Evolutionary conservation across 2,797 vertebrate species (phyloP).

Genomic region (Chanos chanos): DNA sequence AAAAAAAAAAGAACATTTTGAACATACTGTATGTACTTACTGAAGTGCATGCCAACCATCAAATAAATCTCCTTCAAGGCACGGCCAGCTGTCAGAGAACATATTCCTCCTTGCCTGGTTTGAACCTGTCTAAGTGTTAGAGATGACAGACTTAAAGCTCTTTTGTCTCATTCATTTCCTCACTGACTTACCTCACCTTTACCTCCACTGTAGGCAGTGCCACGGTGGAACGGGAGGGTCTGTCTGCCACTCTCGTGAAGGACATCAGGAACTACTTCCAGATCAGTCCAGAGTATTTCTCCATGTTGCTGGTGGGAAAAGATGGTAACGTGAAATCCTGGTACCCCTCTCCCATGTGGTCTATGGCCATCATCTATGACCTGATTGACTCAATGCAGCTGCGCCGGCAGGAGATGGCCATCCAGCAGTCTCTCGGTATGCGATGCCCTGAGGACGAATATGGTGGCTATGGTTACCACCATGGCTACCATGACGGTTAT

Average conservation of each 20-base stretch:
- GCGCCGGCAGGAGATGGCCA: constrained; percentile 97
- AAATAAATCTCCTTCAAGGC: too few relatives aligned
- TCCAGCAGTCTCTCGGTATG: constrained; percentile 96
- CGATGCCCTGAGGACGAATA: constrained; percentile 97
- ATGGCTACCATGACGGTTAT: constrained; percentile 93
- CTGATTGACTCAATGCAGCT: constrained; percentile 99
- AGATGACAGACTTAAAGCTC: too few relatives aligned
- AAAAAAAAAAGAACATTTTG: too few relatives aligned
- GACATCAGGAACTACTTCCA: constrained; percentile 98
- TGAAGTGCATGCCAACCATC: too few relatives aligned
- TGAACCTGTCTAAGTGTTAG: too few relatives aligned
- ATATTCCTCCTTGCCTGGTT: too few relatives aligned
- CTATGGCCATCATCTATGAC: constrained; percentile 96
- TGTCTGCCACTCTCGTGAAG: constrained; percentile 84
- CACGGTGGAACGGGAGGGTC: constrained; percentile 89
- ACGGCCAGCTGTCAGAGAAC: too few relatives aligned
- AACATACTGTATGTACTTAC: too few relatives aligned
- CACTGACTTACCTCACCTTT: too few relatives aligned
- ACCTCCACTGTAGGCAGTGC: constrained; percentile 84
- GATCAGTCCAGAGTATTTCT: constrained; percentile 96
- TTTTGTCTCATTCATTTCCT: too few relatives aligned
- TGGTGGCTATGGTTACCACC: constrained; percentile 92
- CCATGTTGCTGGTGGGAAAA: constrained; percentile 97
- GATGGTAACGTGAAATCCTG: constrained; percentile 98
- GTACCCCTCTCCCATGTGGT: constrained; percentile 99